Evolutionary conservation across 2,888 invertebrate genomes (phyloP), one percentile per base, ranked within the genome.

Genomic region (Branchellion lobata): DNA sequence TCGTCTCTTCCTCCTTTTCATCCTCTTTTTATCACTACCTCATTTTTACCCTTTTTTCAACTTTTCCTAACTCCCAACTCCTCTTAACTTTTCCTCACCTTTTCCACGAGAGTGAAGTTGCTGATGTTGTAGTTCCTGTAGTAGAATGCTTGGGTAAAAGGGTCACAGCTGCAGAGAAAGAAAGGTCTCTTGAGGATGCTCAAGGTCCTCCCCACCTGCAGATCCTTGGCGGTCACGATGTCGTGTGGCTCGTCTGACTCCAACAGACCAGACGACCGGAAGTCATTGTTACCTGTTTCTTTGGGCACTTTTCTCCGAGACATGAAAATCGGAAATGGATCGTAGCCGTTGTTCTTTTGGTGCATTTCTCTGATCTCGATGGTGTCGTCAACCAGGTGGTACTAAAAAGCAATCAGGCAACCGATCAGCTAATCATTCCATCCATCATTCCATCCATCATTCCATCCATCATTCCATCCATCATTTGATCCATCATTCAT

Each of bases 371-470:
- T 91, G 0, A 95, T 89, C 79, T 93, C 91, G 77, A 95, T 90
- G 0, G 92, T 93, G 85, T 94, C 93, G 85, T 95, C 94, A 78
- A 91, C 91, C 31, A 95, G 89, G 86, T 92, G 94, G 87, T 93
- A 95, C 84, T 88, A 83, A 27, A 36, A 65, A 65, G 11, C 8
- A 73, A 0, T 14, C 11, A 5, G 14, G n/a, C n/a, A n/a, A n/a
- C n/a, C n/a, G n/a, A n/a, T n/a, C n/a, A n/a, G n/a, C n/a, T n/a
- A n/a, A n/a, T n/a, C n/a, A n/a, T n/a, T n/a, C n/a, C n/a, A n/a
- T n/a, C n/a, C n/a, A n/a, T n/a, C n/a, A n/a, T n/a, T n/a, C n/a
- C n/a, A n/a, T n/a, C n/a, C n/a, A n/a, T n/a, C n/a, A n/a, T n/a
- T n/a, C n/a, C n/a, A n/a, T n/a, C n/a, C n/a, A n/a, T n/a, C n/a